Evolutionary conservation across 2,888 invertebrate genomes (phyloP).

Genomic region (Emmelina monodactyla): DNA sequence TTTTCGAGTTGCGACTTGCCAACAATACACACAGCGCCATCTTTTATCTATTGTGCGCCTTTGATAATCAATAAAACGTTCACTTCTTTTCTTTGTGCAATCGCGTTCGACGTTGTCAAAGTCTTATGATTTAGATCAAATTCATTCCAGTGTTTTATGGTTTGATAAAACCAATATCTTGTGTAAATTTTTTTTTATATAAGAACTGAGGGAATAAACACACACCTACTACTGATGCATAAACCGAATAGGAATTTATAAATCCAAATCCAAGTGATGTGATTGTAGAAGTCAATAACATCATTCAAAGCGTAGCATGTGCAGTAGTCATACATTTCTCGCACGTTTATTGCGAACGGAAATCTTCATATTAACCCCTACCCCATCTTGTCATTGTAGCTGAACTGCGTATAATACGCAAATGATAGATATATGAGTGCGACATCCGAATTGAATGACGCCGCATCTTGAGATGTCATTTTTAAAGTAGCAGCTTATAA

Average conservation of each 20-base stretch:
- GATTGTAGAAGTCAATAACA: slow-evolving; percentile 38
- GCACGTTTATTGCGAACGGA: slow-evolving; percentile 54
- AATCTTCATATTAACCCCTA: slow-evolving; percentile 32
- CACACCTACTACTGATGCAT: no score
- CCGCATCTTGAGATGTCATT: no score
- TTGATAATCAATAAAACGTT: slow-evolving; percentile 53
- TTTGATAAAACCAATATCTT: no score
- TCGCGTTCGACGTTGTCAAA: slow-evolving; percentile 6
- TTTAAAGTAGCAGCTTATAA: no score
- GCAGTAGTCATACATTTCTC: slow-evolving; percentile 27
- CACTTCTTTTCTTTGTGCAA: slow-evolving; percentile 24
- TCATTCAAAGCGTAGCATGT: slow-evolving; percentile 34
- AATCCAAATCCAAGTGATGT: no score
- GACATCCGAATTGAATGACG: slow-evolving; percentile 31
- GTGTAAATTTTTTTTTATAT: no score
- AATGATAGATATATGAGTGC: slow-evolving; percentile 47
- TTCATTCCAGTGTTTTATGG: no score
- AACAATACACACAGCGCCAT: slow-evolving; percentile 59
- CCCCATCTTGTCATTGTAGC: no score
- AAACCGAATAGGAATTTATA: no score
- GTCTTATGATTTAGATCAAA: neutral
- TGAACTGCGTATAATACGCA: slow-evolving; percentile 27
- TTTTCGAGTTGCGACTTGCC: slow-evolving; percentile 47
- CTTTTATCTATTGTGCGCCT: slow-evolving; percentile 56
- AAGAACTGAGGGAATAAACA: no score